A percentile compares a stretch with the other conserved stretches of the same genome.
phyloP scores from a whole-genome alignment of 2,888 invertebrate genomes.

The Lepidonotus clava region DNA sequence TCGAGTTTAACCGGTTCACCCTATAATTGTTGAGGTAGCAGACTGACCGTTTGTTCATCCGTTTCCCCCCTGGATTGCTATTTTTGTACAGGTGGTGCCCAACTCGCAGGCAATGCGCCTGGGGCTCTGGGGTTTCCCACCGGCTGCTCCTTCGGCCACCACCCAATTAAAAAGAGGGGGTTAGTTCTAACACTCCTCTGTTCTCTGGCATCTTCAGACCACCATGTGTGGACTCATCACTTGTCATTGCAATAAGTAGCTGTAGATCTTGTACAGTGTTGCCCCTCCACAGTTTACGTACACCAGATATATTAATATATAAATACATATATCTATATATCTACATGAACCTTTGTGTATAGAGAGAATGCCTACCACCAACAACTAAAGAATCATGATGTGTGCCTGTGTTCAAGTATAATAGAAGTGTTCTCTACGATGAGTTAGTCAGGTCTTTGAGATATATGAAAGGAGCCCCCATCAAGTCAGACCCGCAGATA shows the following conservation, averaged over 20 bases:
- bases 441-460: too few relatives aligned
- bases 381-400: slow-evolving; percentile 5
- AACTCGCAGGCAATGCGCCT: neutral
- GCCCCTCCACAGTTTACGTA: slow-evolving; percentile 42
- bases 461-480: too few relatives aligned
- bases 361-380: slow-evolving; percentile 50
- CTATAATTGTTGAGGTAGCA: slow-evolving; percentile 30
- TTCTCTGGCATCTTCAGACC: neutral
- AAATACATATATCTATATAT: slow-evolving; percentile 24
- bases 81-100: slow-evolving; percentile 50
- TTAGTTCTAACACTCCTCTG: neutral
- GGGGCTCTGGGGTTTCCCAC: too few relatives aligned
- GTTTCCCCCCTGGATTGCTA: slow-evolving; percentile 47
- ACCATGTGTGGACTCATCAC: slow-evolving; percentile 33
- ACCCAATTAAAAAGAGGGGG: neutral
- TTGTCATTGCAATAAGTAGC: slow-evolving; percentile 51
- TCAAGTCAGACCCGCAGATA: too few relatives aligned
- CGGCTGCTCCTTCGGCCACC: neutral
- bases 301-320: slow-evolving; percentile 52
- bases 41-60: slow-evolving; percentile 48
- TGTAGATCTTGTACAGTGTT: slow-evolving; percentile 53
- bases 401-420: slow-evolving; percentile 15
- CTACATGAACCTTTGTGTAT: slow-evolving; percentile 46
- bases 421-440: too few relatives aligned
- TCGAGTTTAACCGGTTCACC: slow-evolving; percentile 47